These are phyloP conservation scores for Cossypha niveicapilla DNA, from an alignment of 2,797 vertebrate genomes.

Conservation along the genomic window DNA sequence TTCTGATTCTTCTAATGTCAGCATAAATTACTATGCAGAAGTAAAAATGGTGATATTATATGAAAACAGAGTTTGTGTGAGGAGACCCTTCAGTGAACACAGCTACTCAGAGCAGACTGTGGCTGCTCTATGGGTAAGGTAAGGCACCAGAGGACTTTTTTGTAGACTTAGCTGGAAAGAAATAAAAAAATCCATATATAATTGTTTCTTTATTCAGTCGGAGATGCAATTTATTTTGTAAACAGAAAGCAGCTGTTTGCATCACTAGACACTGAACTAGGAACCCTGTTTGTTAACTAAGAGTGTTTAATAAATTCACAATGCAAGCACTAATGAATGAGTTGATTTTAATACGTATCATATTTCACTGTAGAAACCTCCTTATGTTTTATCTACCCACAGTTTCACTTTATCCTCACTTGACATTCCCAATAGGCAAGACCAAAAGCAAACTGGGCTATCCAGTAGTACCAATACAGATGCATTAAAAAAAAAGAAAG, in stretches of 20 bases:
- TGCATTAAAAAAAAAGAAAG: neutral
- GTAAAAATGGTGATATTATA: neutral
- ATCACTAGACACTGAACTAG: slow-evolving; percentile 31
- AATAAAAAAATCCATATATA: neutral
- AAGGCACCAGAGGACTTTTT: neutral
- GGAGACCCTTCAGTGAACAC: neutral
- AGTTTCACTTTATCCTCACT: slow-evolving; percentile 41
- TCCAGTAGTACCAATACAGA: neutral
- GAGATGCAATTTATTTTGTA: slow-evolving; percentile 38
- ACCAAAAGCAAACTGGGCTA: slow-evolving; percentile 3
- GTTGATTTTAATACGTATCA: slow-evolving; percentile 62
- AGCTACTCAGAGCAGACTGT: neutral
- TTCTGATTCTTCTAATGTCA: neutral
- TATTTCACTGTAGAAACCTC: slow-evolving; percentile 53
- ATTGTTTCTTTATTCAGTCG: neutral
- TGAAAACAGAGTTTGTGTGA: slow-evolving; percentile 20
- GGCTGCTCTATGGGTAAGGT: neutral
- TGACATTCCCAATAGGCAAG: slow-evolving; percentile 42
- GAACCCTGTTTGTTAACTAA: slow-evolving; percentile 46
- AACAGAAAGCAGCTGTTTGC: slow-evolving; percentile 47
- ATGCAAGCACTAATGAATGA: slow-evolving; percentile 61
- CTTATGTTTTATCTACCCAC: slow-evolving; percentile 20
- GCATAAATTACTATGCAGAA: neutral
- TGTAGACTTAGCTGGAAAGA: slow-evolving; percentile 1
- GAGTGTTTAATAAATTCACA: slow-evolving; percentile 60